Evolutionary conservation across 2,113 vertebrate genomes (phyloP), one percentile per base, ranked within the genome.

Genomic region (Microcebus griseorufus): DNA sequence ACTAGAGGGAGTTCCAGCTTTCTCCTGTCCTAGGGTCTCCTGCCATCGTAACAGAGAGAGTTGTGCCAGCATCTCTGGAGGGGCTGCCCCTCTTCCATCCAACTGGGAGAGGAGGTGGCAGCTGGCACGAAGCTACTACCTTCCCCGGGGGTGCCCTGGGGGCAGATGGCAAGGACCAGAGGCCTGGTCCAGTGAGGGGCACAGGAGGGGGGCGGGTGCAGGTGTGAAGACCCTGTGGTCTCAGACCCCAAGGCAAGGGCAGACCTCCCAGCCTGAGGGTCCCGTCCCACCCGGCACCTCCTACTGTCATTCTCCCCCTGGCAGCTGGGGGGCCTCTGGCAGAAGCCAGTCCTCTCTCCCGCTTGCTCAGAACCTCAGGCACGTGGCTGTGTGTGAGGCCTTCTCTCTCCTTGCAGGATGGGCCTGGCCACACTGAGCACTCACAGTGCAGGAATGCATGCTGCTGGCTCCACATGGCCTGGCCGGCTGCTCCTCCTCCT

Each of bases 371-470:
- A 87, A 32, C 53, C 64, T 62, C 27, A 3, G 1, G 37, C 1
- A 11, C 42, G 39, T 6, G 23, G 34, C 9, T 2, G 20, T 32
- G 1, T 20, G 14, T 9, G 17, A n/a, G 8, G 2, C 20, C 45
- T 34, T 27, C 37, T 16, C 25, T 64, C 48, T 22, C n/a, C 9
- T 12, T 10, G 13, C 11, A 32, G 29, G 39, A 48, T 6, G 5
- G 67, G 78, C 32, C 32, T 0, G 3, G 42, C 45, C 5, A 11
- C 2, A 16, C 20, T 22, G 37, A 5, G 3, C 27, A 17, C 85
- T 11, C 3, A 13, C 17, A 16, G 27, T 16, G 18, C 69, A 51
- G 4, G 32, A 67, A 25, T 10, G 18, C 45, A 17, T 2, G 6
- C 5, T 6, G 14, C 73, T 51, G 45, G 29, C 16, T 2, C 45